Evolutionary conservation across 2,888 invertebrate species (phyloP), one percentile per base, ranked within the genome.

Genomic region (Meghimatium bilineatum): DNA sequence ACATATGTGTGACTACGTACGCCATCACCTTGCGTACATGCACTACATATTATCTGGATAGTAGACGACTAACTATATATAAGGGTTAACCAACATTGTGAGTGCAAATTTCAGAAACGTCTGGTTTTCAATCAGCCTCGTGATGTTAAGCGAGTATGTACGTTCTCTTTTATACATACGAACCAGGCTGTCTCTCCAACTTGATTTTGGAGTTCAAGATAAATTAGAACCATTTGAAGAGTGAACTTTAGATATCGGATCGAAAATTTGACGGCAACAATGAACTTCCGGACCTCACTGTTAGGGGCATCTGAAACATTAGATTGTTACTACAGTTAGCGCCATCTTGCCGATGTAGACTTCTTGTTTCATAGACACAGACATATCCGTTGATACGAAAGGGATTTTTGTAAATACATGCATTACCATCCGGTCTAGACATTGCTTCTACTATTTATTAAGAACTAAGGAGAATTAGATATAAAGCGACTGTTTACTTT

Each of bases 271-370:
- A 2, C 1, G 26, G 63, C 23, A 63, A n/a, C n/a, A 63, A 2
- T 63, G 63, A 63, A 63, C 63, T 63, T 63, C 63, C 63, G 63
- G 63, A 29, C 63, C 63, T 29, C 63, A 63, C 63, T 23, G 63
- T 29, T 29, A 5, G n/a, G 1, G 6, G 10, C 5, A 63, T 29
- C n/a, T 26, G 63, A 63, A 63, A n/a, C 23, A n/a, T 12, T 8
- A 5, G 5, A 5, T n/a, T 63, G 29, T 63, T 56, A 5, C 29
- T 63, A n/a, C 29, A 14, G 56, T 56, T 56, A 56, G 56, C 56
- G 56, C 56, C 56, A 56, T 56, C 17, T 56, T 56, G 56, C 17
- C 56, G 56, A 56, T 8, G 20, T 20, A 56, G 14, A 20, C 56
- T 20, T 23, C 17, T 23, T 23, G 56, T 12, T 56, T 56, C 56